phyloP scores from a whole-genome alignment of 1,140 invertebrate genomes.

The Dreissena rostriformis region DNA sequence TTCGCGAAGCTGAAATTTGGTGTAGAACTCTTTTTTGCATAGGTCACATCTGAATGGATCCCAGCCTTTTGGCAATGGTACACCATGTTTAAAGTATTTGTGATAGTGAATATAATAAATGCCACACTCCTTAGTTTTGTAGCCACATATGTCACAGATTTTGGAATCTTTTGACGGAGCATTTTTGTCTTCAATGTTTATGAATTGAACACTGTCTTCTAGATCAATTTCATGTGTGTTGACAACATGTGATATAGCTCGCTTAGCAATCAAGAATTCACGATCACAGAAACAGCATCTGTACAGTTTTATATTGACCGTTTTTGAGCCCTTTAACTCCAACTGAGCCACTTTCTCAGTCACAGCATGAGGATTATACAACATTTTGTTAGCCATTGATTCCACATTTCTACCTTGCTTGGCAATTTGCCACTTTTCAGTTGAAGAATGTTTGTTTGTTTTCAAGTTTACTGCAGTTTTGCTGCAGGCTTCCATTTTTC shows the following conservation, averaged over 20 bases:
- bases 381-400: not conserved
- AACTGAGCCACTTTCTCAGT: constrained; percentile 57
- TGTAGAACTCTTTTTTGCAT: constrained; percentile 75
- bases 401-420: constrained; percentile 29
- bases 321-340: not conserved
- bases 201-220: constrained; percentile 54
- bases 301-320: constrained; percentile 54
- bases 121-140: constrained; percentile 68
- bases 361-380: constrained; percentile 37
- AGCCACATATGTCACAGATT: constrained; percentile 75
- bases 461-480: not conserved
- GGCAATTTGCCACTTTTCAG: constrained; percentile 3
- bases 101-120: constrained; percentile 77
- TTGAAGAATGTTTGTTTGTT: constrained; percentile 4
- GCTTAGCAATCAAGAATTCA: constrained; percentile 71
- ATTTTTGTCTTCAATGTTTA: constrained; percentile 45
- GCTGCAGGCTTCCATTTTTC: no score
- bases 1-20: constrained; percentile 71
- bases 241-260: constrained; percentile 65
- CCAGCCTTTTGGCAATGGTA: constrained; percentile 74
- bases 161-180: constrained; percentile 57
- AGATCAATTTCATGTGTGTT: constrained; percentile 63
- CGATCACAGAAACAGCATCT: constrained; percentile 70
- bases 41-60: constrained; percentile 72
- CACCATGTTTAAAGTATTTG: constrained; percentile 74